A percentile compares a stretch with the other conserved stretches of the same genome.
phyloP scores from a whole-genome alignment of 92 coral and sea anemone species.

The Meandrina meandrites region DNA sequence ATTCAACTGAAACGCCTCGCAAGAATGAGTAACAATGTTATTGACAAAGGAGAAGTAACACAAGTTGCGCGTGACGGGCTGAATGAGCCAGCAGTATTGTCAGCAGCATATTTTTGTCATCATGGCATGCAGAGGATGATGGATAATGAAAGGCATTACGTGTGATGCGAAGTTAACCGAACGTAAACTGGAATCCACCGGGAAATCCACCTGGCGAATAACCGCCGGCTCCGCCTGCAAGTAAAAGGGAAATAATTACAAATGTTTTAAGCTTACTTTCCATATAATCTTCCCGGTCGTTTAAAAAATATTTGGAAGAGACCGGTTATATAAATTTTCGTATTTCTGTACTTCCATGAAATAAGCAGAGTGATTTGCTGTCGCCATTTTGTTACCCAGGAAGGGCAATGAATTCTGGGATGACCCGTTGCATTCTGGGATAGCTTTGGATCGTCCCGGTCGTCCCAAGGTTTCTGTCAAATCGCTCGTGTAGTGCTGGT shows the following conservation, averaged over 20 bases:
- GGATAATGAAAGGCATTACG: background rate
- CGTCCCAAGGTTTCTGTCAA: too few species aligned
- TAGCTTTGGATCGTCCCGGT: too few species aligned
- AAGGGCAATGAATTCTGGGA: too few species aligned
- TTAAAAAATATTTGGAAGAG: too few species aligned
- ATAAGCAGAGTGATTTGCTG: too few species aligned
- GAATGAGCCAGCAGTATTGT: conserved; percentile 13
- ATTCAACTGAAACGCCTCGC: background rate
- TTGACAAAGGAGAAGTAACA: background rate
- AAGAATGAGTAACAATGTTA: background rate
- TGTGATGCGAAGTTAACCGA: conserved; percentile 46
- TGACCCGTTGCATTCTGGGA: too few species aligned
- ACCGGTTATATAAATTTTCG: too few species aligned
- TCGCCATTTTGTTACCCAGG: too few species aligned
- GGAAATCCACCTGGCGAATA: conserved; percentile 59
- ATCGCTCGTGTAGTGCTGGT: too few species aligned
- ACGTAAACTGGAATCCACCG: conserved; percentile 68
- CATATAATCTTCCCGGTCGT: too few species aligned
- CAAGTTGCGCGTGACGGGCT: background rate
- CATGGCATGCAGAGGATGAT: conserved; percentile 9
- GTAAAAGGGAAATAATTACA: background rate
- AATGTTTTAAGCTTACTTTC: too few species aligned
- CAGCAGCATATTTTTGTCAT: background rate
- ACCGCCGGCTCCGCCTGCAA: conserved; percentile 58
- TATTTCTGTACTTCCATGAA: too few species aligned